Evolutionary conservation across 2,797 vertebrate species (phyloP).

Genomic region (Cyclopterus lumpus): DNA sequence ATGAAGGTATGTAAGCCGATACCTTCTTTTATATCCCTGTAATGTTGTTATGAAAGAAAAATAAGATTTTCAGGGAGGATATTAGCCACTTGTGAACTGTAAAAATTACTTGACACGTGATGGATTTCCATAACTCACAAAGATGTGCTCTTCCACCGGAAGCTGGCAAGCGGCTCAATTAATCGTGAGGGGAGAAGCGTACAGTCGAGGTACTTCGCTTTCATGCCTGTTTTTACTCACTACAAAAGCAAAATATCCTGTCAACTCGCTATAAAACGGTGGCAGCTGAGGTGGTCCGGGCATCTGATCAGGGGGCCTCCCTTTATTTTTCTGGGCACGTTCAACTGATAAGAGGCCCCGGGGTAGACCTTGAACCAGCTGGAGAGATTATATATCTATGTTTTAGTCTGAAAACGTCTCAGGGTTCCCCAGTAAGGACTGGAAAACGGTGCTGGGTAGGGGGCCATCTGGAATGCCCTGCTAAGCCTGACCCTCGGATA

Average conservation of each 20-base stretch:
- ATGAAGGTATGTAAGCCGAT: no score
- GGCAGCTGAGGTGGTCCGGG: no score
- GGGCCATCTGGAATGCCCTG: no score
- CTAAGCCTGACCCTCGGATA: no score
- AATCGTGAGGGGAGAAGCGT: not conserved
- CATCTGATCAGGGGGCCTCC: not conserved
- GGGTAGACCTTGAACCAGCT: no score
- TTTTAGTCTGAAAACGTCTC: no score
- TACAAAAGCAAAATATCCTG: not conserved
- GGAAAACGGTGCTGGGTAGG: no score
- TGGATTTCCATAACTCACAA: slow-evolving; percentile 14
- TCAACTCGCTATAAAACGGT: not conserved
- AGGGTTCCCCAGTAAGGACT: no score
- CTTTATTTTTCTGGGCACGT: no score
- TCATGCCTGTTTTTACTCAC: not conserved
- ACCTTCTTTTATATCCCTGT: not conserved
- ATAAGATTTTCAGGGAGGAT: no score
- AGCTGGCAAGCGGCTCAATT: not conserved
- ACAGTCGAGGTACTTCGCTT: not conserved
- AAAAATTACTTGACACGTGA: slow-evolving; percentile 5
- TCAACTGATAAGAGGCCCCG: no score
- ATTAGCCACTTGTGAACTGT: not conserved
- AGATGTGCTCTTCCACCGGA: not conserved
- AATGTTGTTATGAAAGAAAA: not conserved
- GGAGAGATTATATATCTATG: no score